These are phyloP conservation scores for Theropithecus gelada DNA, from an alignment of 2,113 vertebrate species.

Conservation along the genomic window DNA sequence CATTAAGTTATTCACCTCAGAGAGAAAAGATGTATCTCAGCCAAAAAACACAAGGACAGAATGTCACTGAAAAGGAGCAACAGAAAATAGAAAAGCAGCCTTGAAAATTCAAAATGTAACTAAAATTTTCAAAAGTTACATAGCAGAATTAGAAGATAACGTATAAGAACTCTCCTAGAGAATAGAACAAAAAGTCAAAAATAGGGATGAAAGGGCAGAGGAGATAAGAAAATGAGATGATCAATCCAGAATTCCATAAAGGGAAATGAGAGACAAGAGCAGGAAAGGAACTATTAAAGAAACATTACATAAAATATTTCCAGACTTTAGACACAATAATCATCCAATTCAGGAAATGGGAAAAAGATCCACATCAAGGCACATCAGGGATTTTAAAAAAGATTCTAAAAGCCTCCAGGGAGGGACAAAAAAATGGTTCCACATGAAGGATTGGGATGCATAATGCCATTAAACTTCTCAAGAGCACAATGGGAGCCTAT, in stretches of 20 bases:
- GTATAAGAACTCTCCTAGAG: not conserved
- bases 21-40: not conserved
- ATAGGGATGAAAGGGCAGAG: not conserved
- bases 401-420: not conserved
- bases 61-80: not conserved
- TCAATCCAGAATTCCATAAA: not conserved
- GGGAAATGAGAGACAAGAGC: not conserved
- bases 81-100: not conserved
- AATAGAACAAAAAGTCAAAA: conserved; percentile 1
- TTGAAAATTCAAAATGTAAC: not conserved
- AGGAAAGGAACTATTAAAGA: conserved; percentile 9
- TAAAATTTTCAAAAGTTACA: not conserved
- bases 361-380: not conserved
- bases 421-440: not conserved
- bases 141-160: not conserved
- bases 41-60: not conserved
- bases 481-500: not conserved
- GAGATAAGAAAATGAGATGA: not conserved
- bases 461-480: not conserved
- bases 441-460: not conserved
- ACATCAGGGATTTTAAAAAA: not conserved
- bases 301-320: not conserved
- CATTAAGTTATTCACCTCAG: not conserved
- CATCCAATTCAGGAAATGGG: not conserved
- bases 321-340: not conserved